Conservation (phyloP, 2,797 vertebrate species). For the Otolemur crassicaudatus region DNA sequence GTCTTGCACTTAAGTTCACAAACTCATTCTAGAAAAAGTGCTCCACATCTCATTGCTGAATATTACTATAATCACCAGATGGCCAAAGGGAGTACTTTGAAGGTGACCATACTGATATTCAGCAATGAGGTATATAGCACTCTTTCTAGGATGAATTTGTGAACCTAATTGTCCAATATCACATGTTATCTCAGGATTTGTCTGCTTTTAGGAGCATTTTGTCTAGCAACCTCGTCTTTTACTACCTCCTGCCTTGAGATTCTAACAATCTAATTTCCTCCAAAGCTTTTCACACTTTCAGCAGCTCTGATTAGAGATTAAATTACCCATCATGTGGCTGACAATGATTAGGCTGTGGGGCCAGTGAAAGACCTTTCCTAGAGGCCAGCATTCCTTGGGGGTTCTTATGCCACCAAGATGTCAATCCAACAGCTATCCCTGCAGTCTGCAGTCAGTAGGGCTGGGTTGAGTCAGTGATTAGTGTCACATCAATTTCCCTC, state of each 20-base stretch:
- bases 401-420: background rate
- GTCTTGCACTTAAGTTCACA: too few species aligned
- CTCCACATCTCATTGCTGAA: too few species aligned
- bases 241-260: constrained; percentile 6
- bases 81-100: too few species aligned
- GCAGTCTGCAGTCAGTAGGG: background rate
- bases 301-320: background rate
- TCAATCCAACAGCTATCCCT: background rate
- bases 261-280: background rate
- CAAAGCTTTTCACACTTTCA: background rate
- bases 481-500: background rate
- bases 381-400: background rate
- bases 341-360: background rate
- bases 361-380: background rate
- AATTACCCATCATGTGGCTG: background rate
- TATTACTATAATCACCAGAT: too few species aligned
- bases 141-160: too few species aligned
- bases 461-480: background rate
- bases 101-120: too few species aligned
- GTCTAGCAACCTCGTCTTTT: background rate
- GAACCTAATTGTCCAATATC: too few species aligned
- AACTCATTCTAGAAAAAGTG: too few species aligned
- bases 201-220: constrained; percentile 21
- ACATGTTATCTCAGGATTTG: background rate
- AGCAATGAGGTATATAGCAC: too few species aligned